Conservation (phyloP, 2,797 vertebrate genomes). For the Pangasius krempfi region DNA sequence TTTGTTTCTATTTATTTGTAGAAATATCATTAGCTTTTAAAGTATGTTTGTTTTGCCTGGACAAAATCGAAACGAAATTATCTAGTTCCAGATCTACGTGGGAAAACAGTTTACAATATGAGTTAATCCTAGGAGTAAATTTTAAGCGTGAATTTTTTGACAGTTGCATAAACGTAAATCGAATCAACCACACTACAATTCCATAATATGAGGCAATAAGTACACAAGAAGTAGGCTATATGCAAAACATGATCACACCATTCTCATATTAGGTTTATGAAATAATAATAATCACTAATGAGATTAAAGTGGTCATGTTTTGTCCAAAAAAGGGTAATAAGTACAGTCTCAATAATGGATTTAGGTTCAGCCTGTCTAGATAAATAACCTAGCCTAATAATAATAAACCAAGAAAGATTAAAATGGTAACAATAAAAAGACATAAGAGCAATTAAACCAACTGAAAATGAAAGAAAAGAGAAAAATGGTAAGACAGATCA, state of each 20-base stretch:
- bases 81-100: background rate
- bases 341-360: background rate
- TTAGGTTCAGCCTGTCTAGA: background rate
- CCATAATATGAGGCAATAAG: background rate
- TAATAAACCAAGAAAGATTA: no score
- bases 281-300: background rate
- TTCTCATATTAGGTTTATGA: background rate
- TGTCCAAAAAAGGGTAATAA: background rate
- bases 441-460: no score
- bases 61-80: background rate
- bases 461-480: no score
- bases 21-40: background rate
- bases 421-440: no score
- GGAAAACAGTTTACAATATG: background rate
- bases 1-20: background rate
- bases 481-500: no score
- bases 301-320: background rate
- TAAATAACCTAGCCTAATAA: no score
- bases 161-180: background rate
- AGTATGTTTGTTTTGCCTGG: background rate
- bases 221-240: background rate
- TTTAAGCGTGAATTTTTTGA: background rate
- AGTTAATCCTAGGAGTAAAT: background rate
- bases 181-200: background rate
- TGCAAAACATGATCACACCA: background rate